A percentile compares a stretch with the other conserved stretches of the same genome.
These are phyloP conservation scores for Caenorhabditis afra DNA, from an alignment of 2,888 invertebrate species.

Conservation along the genomic window DNA sequence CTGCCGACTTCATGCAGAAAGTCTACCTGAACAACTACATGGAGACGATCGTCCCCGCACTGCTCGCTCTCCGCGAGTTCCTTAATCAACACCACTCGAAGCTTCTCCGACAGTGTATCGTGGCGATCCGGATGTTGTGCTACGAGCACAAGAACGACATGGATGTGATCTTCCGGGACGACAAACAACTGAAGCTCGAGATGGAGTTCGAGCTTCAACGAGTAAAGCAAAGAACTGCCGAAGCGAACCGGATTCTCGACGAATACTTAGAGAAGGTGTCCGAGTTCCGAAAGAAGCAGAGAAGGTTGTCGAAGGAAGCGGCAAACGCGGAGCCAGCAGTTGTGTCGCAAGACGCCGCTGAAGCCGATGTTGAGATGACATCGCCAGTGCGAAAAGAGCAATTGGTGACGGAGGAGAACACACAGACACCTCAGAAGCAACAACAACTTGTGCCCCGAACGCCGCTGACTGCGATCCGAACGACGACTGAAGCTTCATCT, in stretches of 20 bases:
- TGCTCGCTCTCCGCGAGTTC: conserved; percentile 43
- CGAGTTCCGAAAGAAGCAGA: conserved; percentile 30
- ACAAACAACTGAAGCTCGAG: conserved; percentile 51
- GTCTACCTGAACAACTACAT: conserved; percentile 51
- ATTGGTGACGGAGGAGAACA: neutral
- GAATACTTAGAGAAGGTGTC: conserved; percentile 36
- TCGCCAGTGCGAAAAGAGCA: conserved; percentile 11
- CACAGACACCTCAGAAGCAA: conserved; percentile 12
- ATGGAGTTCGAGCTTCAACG: conserved; percentile 51
- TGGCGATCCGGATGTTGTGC: conserved; percentile 56
- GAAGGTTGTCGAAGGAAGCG: neutral
- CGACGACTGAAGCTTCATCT: conserved; percentile 15
- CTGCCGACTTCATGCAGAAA: conserved; percentile 36
- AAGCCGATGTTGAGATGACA: conserved; percentile 24
- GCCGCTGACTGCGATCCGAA: conserved; percentile 20
- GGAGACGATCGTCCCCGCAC: conserved; percentile 44
- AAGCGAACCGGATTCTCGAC: conserved; percentile 49
- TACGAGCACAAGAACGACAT: conserved; percentile 47
- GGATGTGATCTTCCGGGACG: conserved; percentile 48
- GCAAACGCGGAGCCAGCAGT: neutral
- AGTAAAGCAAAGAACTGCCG: conserved; percentile 44
- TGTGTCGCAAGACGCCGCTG: neutral
- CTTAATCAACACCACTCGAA: conserved; percentile 44
- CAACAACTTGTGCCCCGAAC: conserved; percentile 3
- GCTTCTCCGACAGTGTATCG: conserved; percentile 45